Conservation (phyloP, 1,140 invertebrate genomes). For the Saxidomus purpurata region DNA sequence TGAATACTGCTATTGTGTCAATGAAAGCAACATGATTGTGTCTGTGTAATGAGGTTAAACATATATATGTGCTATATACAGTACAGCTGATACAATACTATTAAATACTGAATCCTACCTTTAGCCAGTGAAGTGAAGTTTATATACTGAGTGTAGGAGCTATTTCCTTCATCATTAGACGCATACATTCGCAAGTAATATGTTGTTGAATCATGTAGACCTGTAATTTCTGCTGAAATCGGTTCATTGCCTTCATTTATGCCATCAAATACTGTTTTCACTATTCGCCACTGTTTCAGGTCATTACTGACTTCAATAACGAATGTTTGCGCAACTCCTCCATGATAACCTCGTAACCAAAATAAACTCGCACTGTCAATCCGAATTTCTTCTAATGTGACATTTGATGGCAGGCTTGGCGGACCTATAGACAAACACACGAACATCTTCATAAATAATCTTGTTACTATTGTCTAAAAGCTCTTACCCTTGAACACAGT, state of each 20-base stretch:
- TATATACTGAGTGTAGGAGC: background rate
- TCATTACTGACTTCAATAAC: slow-evolving; percentile 13
- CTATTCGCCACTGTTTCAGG: background rate
- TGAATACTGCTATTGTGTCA: no score
- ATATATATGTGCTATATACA: no score
- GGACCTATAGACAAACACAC: background rate
- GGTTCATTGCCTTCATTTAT: background rate
- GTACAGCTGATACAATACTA: no score
- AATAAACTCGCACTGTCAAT: background rate
- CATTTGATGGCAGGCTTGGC: background rate
- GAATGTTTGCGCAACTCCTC: slow-evolving; percentile 10
- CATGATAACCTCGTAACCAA: slow-evolving; percentile 10
- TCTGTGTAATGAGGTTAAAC: no score
- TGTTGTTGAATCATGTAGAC: background rate
- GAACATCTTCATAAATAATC: no score
- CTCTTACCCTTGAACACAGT: no score
- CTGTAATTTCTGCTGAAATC: background rate
- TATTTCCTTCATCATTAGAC: background rate
- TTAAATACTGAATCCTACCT: no score
- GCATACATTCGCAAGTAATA: background rate
- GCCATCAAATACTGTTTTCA: background rate
- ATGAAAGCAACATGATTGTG: no score
- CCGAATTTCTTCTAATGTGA: background rate
- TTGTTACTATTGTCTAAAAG: no score
- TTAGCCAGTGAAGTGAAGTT: background rate